Conservation (phyloP, 2,888 invertebrate species). For the Geophilus truncorum region DNA sequence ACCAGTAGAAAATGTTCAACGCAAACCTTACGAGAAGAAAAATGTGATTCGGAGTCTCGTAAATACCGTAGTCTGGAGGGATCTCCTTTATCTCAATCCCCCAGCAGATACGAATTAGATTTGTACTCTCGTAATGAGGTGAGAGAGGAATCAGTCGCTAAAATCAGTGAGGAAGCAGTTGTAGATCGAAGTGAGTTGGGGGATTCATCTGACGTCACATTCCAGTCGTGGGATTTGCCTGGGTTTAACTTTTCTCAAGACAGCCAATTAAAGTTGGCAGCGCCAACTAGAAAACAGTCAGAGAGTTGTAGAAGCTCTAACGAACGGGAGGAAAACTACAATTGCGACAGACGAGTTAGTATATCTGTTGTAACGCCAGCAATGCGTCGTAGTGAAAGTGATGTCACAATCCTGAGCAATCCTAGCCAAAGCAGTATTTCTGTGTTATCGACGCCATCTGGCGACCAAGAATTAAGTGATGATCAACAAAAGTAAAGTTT, state of each 20-base stretch:
- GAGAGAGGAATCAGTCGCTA: not conserved
- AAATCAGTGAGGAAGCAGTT: not conserved
- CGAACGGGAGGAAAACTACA: not conserved
- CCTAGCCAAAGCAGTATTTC: slow-evolving; percentile 64
- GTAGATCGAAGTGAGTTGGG: not conserved
- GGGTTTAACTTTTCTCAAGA: too few relatives aligned
- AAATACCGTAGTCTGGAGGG: too few relatives aligned
- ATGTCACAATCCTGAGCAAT: slow-evolving; percentile 65
- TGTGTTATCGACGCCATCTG: slow-evolving; percentile 34
- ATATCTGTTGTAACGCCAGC: not conserved
- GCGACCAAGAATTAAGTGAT: not conserved
- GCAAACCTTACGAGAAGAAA: not conserved
- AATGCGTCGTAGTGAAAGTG: slow-evolving; percentile 55
- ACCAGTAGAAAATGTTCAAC: too few relatives aligned
- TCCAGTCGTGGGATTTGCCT: too few relatives aligned
- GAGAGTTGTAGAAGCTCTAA: not conserved
- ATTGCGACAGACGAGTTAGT: not conserved
- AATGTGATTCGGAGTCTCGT: not conserved
- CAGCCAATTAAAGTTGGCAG: too few relatives aligned
- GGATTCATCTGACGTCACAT: not conserved
- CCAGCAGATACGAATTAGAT: not conserved
- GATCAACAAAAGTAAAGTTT: not conserved
- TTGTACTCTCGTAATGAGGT: not conserved
- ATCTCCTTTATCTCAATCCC: not conserved
- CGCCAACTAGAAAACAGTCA: not conserved